These are phyloP conservation scores for Tiphia femorata DNA, from an alignment of 2,888 invertebrate species.

Conservation along the genomic window DNA sequence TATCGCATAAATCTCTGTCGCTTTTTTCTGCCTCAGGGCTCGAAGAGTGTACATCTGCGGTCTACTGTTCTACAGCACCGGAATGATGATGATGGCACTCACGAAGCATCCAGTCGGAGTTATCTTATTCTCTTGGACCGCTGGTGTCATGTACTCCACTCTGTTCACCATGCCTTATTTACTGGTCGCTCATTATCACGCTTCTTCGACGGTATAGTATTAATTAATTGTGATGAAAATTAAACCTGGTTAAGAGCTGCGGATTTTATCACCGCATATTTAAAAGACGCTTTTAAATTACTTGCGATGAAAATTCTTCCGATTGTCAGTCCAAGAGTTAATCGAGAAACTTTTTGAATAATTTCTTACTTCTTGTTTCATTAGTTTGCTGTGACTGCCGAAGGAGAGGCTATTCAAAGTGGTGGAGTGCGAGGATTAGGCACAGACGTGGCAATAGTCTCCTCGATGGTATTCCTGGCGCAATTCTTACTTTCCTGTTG, in stretches of 20 bases:
- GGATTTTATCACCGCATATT: not conserved
- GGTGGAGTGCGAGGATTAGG: conserved; percentile 88
- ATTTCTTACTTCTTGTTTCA: conserved; percentile 39
- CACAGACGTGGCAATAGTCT: conserved; percentile 94
- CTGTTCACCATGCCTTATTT: conserved; percentile 97
- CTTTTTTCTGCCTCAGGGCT: conserved; percentile 75
- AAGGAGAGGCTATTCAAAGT: conserved; percentile 72
- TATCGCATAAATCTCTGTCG: not conserved
- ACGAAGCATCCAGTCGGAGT: conserved; percentile 84
- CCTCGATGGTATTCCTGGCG: conserved; percentile 96
- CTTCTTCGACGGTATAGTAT: conserved; percentile 84
- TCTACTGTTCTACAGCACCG: conserved; percentile 87
- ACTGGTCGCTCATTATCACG: conserved; percentile 93
- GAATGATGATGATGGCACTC: conserved; percentile 89
- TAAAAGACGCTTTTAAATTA: too few relatives aligned
- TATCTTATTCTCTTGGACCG: conserved; percentile 91
- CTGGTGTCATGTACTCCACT: conserved; percentile 97
- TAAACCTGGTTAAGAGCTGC: not conserved
- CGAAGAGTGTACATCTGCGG: conserved; percentile 90
- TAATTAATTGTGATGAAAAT: too few relatives aligned
- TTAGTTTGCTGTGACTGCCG: conserved; percentile 75
- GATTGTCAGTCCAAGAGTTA: too few relatives aligned
- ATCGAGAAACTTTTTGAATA: too few relatives aligned
- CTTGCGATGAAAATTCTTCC: too few relatives aligned
- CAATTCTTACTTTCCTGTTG: conserved; percentile 91